Percentiles rank a stretch among this genome's conserved stretches.
These are phyloP conservation scores for Pseudopipra pipra DNA, from an alignment of 2,113 vertebrate species.

Conservation along the genomic window DNA sequence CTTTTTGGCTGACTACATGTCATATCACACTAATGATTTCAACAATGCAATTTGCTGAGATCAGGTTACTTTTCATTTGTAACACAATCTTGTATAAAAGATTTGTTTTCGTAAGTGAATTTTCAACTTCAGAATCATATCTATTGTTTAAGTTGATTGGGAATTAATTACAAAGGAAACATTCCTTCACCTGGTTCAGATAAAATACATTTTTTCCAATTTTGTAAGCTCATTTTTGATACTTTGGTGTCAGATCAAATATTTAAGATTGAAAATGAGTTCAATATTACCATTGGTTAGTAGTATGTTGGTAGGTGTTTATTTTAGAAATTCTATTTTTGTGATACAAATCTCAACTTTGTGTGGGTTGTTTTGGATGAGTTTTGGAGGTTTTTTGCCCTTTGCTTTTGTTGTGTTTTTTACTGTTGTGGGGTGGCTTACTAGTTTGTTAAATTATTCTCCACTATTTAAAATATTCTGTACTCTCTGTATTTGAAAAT, in stretches of 20 bases:
- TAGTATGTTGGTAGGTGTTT: neutral
- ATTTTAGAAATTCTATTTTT: neutral
- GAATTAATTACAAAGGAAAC: neutral
- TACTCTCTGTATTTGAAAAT: neutral
- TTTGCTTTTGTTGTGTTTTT: neutral
- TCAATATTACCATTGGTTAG: neutral
- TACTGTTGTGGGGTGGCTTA: neutral
- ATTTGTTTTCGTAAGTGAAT: neutral
- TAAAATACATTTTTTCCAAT: neutral
- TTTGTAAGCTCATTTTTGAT: neutral
- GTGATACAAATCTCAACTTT: neutral
- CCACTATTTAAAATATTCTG: neutral
- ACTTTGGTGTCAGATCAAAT: neutral
- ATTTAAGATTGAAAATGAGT: neutral
- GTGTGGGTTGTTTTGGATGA: neutral
- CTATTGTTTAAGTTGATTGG: neutral
- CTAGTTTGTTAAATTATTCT: neutral
- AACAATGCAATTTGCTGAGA: neutral
- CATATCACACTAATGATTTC: neutral
- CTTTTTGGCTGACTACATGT: neutral
- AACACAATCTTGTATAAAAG: neutral
- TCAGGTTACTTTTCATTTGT: neutral
- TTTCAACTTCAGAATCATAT: neutral
- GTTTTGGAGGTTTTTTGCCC: neutral
- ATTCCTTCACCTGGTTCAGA: neutral